Evolutionary conservation across 2,113 vertebrate genomes (phyloP), one percentile per base, ranked within the genome.

Genomic region (Pomatorhinus ruficollis): DNA sequence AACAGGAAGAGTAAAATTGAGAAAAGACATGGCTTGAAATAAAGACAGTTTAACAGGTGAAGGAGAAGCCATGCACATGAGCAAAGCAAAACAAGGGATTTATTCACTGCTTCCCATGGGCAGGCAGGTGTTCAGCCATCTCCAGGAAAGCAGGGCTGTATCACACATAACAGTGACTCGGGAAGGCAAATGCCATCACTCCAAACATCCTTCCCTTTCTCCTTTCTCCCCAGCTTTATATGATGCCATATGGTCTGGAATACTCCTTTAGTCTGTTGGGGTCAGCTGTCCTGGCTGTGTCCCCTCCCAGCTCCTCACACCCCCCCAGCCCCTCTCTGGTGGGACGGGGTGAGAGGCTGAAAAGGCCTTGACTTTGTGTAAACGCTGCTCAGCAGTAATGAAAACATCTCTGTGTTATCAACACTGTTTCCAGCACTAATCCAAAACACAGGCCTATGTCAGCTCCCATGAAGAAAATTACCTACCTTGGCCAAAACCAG

Each of bases 31-130:
- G 25, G n/a, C 6, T 33, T 42, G 22, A 35, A 40, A 35, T 37
- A 13, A 69, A 56, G 54, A 16, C 21, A 31, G 40, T 31, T 35
- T 31, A 69, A 54, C 6, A 76, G 30, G 30, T 75, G 24, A 75
- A 75, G 39, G 23, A 60, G 75, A 53, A 75, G 25, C 22, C 40
- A 61, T 25, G 6, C n/a, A 42, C 0, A 0, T 11, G 30, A 69
- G 14, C 54, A 61, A 63, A 61, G 31, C 5, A 35, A 27, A 83
- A 54, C 18, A 54, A 69, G 30, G 17, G 22, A 76, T 54, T 47
- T 5, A 31, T 83, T 35, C 40, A 11, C 10, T 12, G 10, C 40
- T 42, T 54, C 54, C 47, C 25, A 17, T 15, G 12, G 35, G 5
- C 35, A 61, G 14, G 14, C 53, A 82, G n/a, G n/a, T 27, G n/a